Percentiles rank a stretch among this genome's conserved stretches.
Conservation (phyloP, 53 echinoderm and acorn worm genomes). For the Apostichopus leukothele region DNA sequence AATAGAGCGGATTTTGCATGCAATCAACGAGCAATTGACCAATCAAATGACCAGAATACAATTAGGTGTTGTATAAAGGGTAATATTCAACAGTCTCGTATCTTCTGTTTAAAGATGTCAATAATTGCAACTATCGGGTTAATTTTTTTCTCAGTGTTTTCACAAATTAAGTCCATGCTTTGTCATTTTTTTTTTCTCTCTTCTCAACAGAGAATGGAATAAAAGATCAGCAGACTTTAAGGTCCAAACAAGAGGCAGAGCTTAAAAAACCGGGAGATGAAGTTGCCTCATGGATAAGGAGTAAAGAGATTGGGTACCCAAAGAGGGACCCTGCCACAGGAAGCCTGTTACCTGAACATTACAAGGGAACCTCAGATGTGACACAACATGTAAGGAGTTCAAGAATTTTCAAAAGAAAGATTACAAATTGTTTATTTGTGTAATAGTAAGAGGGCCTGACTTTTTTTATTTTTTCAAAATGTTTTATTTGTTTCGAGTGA, state of each 20-base stretch:
- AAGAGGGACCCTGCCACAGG: slow-evolving; percentile 84
- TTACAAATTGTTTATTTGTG: not conserved
- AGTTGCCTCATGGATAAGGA: slow-evolving; percentile 88
- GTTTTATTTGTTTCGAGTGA: too few species aligned
- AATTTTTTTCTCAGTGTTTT: too few species aligned
- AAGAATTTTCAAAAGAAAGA: not conserved
- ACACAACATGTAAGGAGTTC: slow-evolving; percentile 87
- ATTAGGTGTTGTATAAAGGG: too few species aligned
- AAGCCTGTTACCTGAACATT: slow-evolving; percentile 64
- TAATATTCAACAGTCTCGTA: too few species aligned
- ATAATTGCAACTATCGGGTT: too few species aligned
- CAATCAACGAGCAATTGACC: too few species aligned
- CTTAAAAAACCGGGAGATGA: slow-evolving; percentile 71
- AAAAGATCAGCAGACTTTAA: slow-evolving; percentile 66
- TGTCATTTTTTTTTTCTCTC: not conserved
- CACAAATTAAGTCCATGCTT: too few species aligned
- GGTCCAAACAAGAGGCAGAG: slow-evolving; percentile 61
- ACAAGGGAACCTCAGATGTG: slow-evolving; percentile 87
- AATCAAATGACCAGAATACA: too few species aligned
- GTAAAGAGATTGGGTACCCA: slow-evolving; percentile 87
- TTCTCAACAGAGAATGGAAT: slow-evolving; percentile 74
- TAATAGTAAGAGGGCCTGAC: not conserved
- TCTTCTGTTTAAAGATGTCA: too few species aligned
- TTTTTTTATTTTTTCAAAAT: too few species aligned
- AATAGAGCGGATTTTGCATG: too few species aligned